phyloP scores from a whole-genome alignment of 2,888 invertebrate genomes.

The Troglohyphantes excavatus region DNA sequence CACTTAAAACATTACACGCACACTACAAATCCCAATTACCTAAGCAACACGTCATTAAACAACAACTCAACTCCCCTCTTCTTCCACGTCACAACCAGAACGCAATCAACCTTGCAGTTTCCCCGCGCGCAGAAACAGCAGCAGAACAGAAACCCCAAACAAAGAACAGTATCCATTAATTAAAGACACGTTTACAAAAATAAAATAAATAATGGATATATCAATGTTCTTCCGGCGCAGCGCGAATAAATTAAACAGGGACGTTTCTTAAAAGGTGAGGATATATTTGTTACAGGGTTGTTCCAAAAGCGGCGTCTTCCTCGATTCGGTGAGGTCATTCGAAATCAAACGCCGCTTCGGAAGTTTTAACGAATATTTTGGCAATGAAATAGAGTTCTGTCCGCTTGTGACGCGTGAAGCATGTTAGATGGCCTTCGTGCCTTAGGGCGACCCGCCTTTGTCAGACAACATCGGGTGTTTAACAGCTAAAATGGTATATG shows the following conservation, averaged over 20 bases:
- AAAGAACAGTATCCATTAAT: constrained; percentile 49
- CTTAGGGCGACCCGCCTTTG: constrained; percentile 25
- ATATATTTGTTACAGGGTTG: constrained; percentile 4
- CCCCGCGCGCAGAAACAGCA: background rate
- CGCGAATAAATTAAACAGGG: constrained; percentile 49
- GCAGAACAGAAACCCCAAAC: too few relatives aligned
- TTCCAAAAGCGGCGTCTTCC: constrained; percentile 9
- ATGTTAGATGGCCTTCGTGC: constrained; percentile 45
- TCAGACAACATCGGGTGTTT: background rate
- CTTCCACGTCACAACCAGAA: background rate
- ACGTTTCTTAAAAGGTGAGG: background rate
- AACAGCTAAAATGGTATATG: constrained; percentile 23
- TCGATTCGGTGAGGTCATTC: constrained; percentile 35
- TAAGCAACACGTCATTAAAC: too few relatives aligned
- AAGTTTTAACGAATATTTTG: constrained; percentile 19
- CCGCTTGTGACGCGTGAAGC: constrained; percentile 55
- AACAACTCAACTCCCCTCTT: too few relatives aligned
- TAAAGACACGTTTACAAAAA: background rate
- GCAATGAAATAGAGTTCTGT: constrained; percentile 56
- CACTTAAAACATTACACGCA: too few relatives aligned
- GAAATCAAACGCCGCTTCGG: constrained; percentile 9
- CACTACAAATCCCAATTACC: too few relatives aligned
- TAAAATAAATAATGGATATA: background rate
- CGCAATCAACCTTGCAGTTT: too few relatives aligned
- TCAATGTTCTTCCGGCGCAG: constrained; percentile 16